Conservation (phyloP, 2,113 vertebrate species). For the Takifugu bimaculatus region DNA sequence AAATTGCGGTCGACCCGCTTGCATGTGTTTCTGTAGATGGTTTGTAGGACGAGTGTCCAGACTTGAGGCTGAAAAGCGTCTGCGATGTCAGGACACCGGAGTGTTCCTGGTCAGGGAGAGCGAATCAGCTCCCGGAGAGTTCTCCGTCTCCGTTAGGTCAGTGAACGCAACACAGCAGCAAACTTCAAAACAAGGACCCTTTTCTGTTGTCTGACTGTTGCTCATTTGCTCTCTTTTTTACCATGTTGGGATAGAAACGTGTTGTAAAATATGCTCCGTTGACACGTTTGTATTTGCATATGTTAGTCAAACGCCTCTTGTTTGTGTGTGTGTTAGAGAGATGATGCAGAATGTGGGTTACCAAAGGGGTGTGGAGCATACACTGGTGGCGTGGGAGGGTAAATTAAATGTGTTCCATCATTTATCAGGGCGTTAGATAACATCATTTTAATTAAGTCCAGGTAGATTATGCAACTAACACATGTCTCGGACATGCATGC, state of each 20-base stretch:
- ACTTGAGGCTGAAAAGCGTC: constrained; percentile 80
- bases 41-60: constrained; percentile 86
- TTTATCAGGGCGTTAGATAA: constrained; percentile 46
- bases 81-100: constrained; percentile 78
- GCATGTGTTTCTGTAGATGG: constrained; percentile 75
- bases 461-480: constrained; percentile 43
- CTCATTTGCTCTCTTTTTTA: neutral
- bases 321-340: neutral
- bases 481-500: neutral
- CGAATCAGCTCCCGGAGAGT: constrained; percentile 89
- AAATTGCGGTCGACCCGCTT: constrained; percentile 1
- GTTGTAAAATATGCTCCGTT: neutral
- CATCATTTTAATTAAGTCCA: constrained; percentile 43
- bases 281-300: constrained; percentile 8
- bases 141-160: constrained; percentile 93
- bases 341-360: constrained; percentile 48
- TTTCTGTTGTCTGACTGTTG: neutral
- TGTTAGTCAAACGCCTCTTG: neutral
- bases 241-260: neutral
- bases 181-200: neutral
- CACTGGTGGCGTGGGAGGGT: constrained; percentile 54
- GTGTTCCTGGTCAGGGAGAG: constrained; percentile 91
- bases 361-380: constrained; percentile 37
- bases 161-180: constrained; percentile 29
- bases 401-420: constrained; percentile 57